Evolutionary conservation across 2,797 vertebrate genomes (phyloP).

Genomic region (Ptychadena robeensis): DNA sequence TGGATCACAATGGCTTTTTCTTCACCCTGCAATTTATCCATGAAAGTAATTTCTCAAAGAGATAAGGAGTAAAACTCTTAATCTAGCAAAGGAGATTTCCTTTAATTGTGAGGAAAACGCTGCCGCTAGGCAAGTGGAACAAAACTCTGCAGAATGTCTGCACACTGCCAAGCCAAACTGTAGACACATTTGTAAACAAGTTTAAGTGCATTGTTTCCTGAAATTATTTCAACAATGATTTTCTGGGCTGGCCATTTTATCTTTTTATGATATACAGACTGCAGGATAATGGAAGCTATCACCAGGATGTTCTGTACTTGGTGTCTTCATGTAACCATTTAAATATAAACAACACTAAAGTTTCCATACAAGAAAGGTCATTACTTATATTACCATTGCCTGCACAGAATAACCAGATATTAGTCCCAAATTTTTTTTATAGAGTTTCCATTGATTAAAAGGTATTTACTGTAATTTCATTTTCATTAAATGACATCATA

Average conservation of each 20-base stretch:
- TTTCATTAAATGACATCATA: too few relatives aligned
- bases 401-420: neutral
- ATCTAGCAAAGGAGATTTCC: slow-evolving; percentile 76
- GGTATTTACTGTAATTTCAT: neutral
- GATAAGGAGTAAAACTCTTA: slow-evolving; percentile 71
- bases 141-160: slow-evolving; percentile 63
- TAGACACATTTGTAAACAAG: slow-evolving; percentile 65
- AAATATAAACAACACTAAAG: neutral
- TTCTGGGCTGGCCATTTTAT: slow-evolving; percentile 28
- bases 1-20: slow-evolving; percentile 58
- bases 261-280: slow-evolving; percentile 25
- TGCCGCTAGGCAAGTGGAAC: slow-evolving; percentile 67
- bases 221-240: slow-evolving; percentile 55
- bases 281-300: slow-evolving; percentile 6
- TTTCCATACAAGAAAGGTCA: neutral
- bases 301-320: slow-evolving; percentile 7
- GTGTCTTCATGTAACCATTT: slow-evolving; percentile 6
- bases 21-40: slow-evolving; percentile 70
- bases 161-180: slow-evolving; percentile 66
- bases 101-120: slow-evolving; percentile 76
- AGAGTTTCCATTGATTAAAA: neutral
- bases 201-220: slow-evolving; percentile 65
- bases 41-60: slow-evolving; percentile 64
- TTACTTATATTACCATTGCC: neutral
- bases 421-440: neutral